Percentiles rank a stretch among this genome's conserved stretches.
Conservation (phyloP, 2,888 invertebrate genomes). For the Agrochola litura region DNA sequence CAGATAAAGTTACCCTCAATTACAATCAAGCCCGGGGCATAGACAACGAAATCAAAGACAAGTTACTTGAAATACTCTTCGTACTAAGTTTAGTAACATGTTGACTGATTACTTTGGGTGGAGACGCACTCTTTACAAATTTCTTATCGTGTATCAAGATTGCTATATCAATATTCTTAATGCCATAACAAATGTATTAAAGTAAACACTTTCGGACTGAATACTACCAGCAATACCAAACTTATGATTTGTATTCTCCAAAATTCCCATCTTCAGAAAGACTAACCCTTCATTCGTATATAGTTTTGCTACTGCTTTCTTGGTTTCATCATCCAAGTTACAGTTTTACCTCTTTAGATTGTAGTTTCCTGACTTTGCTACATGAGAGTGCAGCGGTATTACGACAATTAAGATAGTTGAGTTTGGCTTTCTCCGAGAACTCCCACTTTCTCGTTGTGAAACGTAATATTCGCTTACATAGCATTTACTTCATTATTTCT, state of each 20-base stretch:
- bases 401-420: slow-evolving; percentile 49
- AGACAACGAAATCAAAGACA: slow-evolving; percentile 68
- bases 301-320: neutral
- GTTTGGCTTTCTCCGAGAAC: slow-evolving; percentile 22
- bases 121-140: slow-evolving; percentile 39
- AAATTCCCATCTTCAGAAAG: neutral
- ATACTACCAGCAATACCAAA: neutral
- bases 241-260: neutral
- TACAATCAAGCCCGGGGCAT: slow-evolving; percentile 65
- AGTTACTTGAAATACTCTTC: slow-evolving; percentile 60
- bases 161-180: neutral
- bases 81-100: slow-evolving; percentile 52
- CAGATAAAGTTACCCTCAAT: slow-evolving; percentile 59
- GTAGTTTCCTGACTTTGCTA: slow-evolving; percentile 30
- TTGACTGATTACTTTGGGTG: slow-evolving; percentile 47
- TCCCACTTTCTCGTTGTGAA: slow-evolving; percentile 6
- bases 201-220: neutral
- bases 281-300: neutral
- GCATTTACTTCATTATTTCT: slow-evolving; percentile 9
- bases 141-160: neutral
- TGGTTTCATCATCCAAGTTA: slow-evolving; percentile 22
- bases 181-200: neutral
- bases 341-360: slow-evolving; percentile 13
- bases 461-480: slow-evolving; percentile 29
- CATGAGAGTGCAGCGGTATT: slow-evolving; percentile 37